These are phyloP conservation scores for Hypomesus transpacificus DNA, from an alignment of 2,113 vertebrate genomes.

Conservation along the genomic window DNA sequence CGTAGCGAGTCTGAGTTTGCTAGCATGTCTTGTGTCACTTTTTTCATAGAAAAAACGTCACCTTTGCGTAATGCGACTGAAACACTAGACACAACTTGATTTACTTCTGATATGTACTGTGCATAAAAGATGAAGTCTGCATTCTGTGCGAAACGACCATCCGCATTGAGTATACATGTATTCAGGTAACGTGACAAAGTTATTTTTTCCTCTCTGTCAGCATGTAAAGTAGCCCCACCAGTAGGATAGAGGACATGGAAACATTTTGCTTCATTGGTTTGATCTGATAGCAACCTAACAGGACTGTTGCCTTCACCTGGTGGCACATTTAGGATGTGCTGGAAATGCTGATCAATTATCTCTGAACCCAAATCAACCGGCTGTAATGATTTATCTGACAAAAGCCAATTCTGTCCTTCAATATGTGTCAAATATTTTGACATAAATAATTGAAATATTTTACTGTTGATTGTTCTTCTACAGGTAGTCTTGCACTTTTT, in stretches of 20 bases:
- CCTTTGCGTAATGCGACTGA: slow-evolving; percentile 21
- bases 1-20: too few species aligned
- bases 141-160: slow-evolving; percentile 28
- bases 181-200: too few species aligned
- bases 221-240: slow-evolving; percentile 2
- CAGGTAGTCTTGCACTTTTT: too few species aligned
- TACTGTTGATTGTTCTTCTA: too few species aligned
- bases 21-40: background rate
- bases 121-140: slow-evolving; percentile 25
- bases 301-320: slow-evolving; percentile 24
- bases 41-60: background rate
- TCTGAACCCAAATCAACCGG: too few species aligned
- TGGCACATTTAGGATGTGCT: too few species aligned
- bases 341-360: too few species aligned
- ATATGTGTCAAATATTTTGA: too few species aligned
- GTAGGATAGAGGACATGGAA: slow-evolving; percentile 21
- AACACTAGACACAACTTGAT: slow-evolving; percentile 13
- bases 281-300: slow-evolving; percentile 10
- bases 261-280: slow-evolving; percentile 26
- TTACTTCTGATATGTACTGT: slow-evolving; percentile 21
- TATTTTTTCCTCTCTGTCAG: slow-evolving; percentile 14
- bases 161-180: slow-evolving; percentile 14
- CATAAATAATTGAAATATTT: too few species aligned
- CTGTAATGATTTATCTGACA: too few species aligned
- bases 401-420: too few species aligned